Conservation (phyloP, 1,140 invertebrate genomes). For the Drosophila funebris region DNA sequence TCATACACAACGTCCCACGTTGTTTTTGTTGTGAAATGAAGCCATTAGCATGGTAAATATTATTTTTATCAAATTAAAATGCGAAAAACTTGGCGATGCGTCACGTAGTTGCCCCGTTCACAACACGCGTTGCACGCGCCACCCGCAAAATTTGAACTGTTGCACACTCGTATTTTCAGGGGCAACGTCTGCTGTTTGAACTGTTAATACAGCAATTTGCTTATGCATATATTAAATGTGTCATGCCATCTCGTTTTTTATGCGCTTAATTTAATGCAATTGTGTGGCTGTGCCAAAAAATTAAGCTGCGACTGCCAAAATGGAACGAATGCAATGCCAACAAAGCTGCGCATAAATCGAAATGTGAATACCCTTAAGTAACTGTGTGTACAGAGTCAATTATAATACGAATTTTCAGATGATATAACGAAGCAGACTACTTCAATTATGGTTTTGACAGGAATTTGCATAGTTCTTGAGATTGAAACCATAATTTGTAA, state of each 20-base stretch:
- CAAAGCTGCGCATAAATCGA: slow-evolving; percentile 13
- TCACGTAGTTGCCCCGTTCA: slow-evolving; percentile 48
- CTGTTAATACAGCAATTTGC: slow-evolving; percentile 73
- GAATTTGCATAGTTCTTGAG: slow-evolving; percentile 9
- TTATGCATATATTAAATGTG: slow-evolving; percentile 69
- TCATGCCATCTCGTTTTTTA: slow-evolving; percentile 38
- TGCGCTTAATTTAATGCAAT: slow-evolving; percentile 69
- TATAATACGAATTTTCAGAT: not conserved
- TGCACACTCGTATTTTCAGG: slow-evolving; percentile 28
- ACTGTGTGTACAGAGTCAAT: not conserved
- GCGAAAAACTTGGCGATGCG: slow-evolving; percentile 58
- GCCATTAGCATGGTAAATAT: slow-evolving; percentile 78
- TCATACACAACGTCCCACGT: no score
- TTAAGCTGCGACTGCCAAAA: slow-evolving; percentile 20
- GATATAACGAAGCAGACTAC: not conserved
- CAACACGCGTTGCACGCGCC: slow-evolving; percentile 16
- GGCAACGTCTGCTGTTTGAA: slow-evolving; percentile 12
- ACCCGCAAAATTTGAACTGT: slow-evolving; percentile 12
- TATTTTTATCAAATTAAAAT: slow-evolving; percentile 80
- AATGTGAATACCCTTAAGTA: not conserved
- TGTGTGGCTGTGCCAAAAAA: slow-evolving; percentile 43
- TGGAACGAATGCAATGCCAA: slow-evolving; percentile 22
- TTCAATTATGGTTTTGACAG: not conserved
- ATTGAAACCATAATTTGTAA: not conserved
- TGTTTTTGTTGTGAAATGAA: slow-evolving; percentile 55